These are phyloP conservation scores for Aix galericulata DNA, from an alignment of 2,113 vertebrate species.

Conservation along the genomic window DNA sequence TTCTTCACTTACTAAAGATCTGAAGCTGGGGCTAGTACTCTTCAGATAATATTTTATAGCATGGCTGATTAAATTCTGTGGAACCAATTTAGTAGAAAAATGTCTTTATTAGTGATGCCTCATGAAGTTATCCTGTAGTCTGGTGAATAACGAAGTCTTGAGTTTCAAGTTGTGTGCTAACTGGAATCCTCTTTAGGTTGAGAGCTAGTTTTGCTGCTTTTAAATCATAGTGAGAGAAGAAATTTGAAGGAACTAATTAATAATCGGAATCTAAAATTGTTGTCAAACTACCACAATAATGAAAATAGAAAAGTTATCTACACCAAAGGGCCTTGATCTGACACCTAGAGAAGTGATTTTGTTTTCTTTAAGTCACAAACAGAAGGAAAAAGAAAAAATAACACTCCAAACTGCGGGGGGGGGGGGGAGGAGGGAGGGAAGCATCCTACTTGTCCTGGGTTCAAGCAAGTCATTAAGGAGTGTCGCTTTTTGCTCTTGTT, in stretches of 20 bases:
- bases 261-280: neutral
- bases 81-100: neutral
- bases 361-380: neutral
- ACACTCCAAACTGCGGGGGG: neutral
- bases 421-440: accelerated
- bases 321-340: neutral
- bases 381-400: neutral
- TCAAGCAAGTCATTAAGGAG: neutral
- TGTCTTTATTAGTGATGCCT: neutral
- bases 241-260: neutral
- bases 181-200: neutral
- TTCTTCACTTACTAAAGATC: neutral
- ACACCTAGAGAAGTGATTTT: neutral
- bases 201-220: neutral
- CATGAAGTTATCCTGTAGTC: neutral
- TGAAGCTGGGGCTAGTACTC: neutral
- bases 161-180: neutral
- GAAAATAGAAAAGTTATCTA: neutral
- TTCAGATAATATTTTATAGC: neutral
- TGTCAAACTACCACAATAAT: neutral
- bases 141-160: neutral
- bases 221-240: neutral
- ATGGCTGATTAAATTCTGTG: neutral
- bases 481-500: neutral
- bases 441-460: neutral